phyloP scores from a whole-genome alignment of 2,113 vertebrate genomes.

The Odobenus rosmarus region DNA sequence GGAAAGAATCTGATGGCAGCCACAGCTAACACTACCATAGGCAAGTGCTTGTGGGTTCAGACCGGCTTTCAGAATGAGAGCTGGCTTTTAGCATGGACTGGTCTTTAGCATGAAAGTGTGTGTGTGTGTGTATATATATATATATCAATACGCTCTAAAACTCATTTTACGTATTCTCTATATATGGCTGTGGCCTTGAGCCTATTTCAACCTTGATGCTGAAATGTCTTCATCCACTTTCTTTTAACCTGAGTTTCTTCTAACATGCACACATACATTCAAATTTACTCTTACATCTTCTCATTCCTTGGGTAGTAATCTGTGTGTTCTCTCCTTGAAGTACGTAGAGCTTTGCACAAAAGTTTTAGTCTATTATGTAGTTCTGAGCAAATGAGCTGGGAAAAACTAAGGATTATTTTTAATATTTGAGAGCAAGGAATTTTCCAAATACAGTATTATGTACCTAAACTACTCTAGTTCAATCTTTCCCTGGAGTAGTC shows the following conservation, averaged over 20 bases:
- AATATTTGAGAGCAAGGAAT: not conserved
- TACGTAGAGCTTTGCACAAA: not conserved
- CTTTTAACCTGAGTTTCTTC: not conserved
- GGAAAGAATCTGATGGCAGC: not conserved
- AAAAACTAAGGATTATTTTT: not conserved
- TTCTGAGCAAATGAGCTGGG: not conserved
- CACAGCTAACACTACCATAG: not conserved
- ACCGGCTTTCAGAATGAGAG: not conserved
- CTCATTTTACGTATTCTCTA: not conserved
- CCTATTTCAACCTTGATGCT: not conserved
- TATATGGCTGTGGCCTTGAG: not conserved
- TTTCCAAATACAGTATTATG: not conserved
- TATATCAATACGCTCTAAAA: not conserved
- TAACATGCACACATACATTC: not conserved
- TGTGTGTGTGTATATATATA: not conserved
- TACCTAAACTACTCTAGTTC: not conserved
- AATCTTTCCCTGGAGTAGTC: not conserved
- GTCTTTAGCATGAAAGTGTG: not conserved
- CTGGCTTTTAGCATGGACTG: not conserved
- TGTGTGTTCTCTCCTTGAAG: not conserved
- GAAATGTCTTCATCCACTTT: not conserved
- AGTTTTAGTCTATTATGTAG: not conserved
- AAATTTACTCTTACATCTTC: not conserved
- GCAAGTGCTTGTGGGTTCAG: not conserved
- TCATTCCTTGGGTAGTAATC: not conserved